Evolutionary conservation across 2,888 invertebrate genomes (phyloP).

Genomic region (Tiliacea citrago): DNA sequence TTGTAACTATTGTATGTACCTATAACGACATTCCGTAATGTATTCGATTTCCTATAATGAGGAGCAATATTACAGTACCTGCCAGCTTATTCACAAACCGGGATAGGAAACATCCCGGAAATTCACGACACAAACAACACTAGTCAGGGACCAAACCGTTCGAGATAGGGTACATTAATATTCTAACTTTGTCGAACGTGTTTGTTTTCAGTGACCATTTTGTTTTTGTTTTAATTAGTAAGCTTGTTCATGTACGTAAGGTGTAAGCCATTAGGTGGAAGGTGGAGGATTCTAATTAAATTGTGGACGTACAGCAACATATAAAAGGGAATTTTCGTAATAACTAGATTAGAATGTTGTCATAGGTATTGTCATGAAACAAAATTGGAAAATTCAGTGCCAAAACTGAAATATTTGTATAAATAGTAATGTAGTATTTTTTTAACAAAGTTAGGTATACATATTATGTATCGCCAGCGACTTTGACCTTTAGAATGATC

Average conservation of each 20-base stretch:
- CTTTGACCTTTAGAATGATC: too few relatives aligned
- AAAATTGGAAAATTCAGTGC: background rate
- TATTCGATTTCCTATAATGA: constrained; percentile 8
- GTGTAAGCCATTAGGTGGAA: constrained; percentile 60
- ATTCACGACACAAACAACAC: constrained; percentile 50
- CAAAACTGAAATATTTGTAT: background rate
- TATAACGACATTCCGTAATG: background rate
- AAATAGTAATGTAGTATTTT: background rate
- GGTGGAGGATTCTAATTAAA: constrained; percentile 55
- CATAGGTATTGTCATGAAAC: background rate
- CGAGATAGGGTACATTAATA: constrained; percentile 81
- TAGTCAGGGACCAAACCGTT: constrained; percentile 63
- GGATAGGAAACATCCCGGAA: constrained; percentile 34
- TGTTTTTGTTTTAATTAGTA: constrained; percentile 81
- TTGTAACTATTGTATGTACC: background rate
- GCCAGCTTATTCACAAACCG: constrained; percentile 21
- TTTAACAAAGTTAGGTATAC: too few relatives aligned
- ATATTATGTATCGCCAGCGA: too few relatives aligned
- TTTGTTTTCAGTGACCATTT: constrained; percentile 79
- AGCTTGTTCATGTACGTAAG: constrained; percentile 61
- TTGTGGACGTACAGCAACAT: constrained; percentile 40
- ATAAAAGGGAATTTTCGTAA: constrained; percentile 42
- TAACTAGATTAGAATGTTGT: constrained; percentile 44
- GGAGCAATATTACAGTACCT: background rate
- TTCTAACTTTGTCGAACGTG: constrained; percentile 86